These are phyloP conservation scores for Trichechus manatus DNA, from an alignment of 2,113 vertebrate species.

Conservation along the genomic window DNA sequence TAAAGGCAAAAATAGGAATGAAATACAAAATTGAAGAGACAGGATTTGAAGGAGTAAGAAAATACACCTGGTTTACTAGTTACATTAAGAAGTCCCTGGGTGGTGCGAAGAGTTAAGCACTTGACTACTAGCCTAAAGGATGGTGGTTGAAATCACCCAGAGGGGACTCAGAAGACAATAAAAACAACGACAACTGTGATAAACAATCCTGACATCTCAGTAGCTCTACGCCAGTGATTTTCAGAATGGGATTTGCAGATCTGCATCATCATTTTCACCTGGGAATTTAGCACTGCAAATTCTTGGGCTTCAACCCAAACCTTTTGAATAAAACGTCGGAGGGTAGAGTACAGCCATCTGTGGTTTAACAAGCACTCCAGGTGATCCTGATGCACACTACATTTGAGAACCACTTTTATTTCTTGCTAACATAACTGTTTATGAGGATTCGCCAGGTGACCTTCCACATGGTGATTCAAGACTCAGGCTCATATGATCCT, in stretches of 20 bases:
- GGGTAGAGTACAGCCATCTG: not conserved
- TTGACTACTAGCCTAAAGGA: too few relatives aligned
- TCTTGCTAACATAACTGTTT: not conserved
- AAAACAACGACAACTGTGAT: not conserved
- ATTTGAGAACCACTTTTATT: not conserved
- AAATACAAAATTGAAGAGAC: not conserved
- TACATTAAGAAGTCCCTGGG: not conserved
- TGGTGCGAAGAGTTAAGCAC: too few relatives aligned
- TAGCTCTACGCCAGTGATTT: not conserved
- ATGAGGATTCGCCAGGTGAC: not conserved
- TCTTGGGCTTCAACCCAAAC: not conserved
- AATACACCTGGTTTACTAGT: not conserved
- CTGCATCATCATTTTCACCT: not conserved
- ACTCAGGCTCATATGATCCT: fast-evolving
- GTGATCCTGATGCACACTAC: too few relatives aligned
- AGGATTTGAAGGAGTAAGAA: not conserved
- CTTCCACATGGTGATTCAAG: not conserved
- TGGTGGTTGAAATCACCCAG: too few relatives aligned
- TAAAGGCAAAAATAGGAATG: not conserved
- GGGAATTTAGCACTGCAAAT: not conserved
- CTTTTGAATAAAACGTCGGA: not conserved
- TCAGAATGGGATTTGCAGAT: not conserved
- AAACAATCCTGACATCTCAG: not conserved
- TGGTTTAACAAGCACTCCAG: not conserved
- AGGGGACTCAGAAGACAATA: too few relatives aligned